Evolutionary conservation across 2,797 vertebrate genomes (phyloP).

Genomic region (Trachurus trachurus): DNA sequence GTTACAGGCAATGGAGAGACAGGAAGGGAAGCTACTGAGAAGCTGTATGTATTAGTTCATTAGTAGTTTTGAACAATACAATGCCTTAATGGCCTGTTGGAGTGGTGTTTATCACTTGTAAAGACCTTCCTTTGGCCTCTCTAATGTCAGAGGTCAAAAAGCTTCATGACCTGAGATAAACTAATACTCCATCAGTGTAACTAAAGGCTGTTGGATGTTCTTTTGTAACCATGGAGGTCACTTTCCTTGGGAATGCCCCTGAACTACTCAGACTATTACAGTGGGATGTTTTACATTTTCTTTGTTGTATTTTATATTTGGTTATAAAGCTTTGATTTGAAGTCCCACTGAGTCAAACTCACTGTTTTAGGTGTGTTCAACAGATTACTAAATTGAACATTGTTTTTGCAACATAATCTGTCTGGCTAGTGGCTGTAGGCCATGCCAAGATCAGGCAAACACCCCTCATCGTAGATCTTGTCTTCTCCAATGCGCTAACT

Average conservation of each 20-base stretch:
- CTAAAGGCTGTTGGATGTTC: conserved; percentile 6
- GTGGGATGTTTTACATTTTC: neutral
- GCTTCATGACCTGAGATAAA: conserved; percentile 54
- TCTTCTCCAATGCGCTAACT: conserved; percentile 44
- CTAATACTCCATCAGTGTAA: neutral
- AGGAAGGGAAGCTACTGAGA: conserved; percentile 6
- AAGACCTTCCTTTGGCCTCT: conserved; percentile 17
- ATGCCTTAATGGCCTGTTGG: conserved; percentile 11
- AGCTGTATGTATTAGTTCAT: conserved; percentile 13
- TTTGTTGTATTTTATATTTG: conserved; percentile 9
- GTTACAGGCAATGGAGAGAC: conserved; percentile 20
- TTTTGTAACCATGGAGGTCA: neutral
- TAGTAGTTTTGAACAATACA: conserved; percentile 3
- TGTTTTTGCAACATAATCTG: conserved; percentile 52
- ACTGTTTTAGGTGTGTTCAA: conserved; percentile 15
- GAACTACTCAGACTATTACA: neutral
- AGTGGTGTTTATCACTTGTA: neutral
- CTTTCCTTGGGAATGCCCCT: neutral
- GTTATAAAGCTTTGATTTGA: conserved; percentile 27
- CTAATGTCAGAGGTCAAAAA: conserved; percentile 52
- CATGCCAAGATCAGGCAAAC: conserved; percentile 27
- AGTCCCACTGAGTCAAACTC: neutral
- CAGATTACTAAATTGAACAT: conserved; percentile 11
- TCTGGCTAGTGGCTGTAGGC: conserved; percentile 13
- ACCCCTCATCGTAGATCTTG: conserved; percentile 29